A percentile compares a stretch with the other conserved stretches of the same genome.
Conservation (phyloP, 2,888 invertebrate species). For the Stratiomys singularior region DNA sequence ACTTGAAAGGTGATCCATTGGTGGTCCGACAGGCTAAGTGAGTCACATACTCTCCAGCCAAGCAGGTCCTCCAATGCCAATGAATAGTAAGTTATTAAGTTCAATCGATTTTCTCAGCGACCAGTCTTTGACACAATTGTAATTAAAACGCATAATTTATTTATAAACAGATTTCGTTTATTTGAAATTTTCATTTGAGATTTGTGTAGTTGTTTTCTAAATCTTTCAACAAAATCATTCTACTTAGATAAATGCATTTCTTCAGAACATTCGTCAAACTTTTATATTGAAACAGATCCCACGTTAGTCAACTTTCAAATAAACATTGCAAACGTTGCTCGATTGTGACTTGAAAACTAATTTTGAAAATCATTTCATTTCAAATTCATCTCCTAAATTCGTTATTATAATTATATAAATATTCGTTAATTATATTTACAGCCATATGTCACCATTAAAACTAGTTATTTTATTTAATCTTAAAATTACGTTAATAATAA, state of each 20-base stretch:
- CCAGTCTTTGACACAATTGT: too few species aligned
- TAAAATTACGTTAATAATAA: neutral
- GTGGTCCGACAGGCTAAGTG: too few species aligned
- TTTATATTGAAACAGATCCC: neutral
- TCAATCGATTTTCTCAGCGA: too few species aligned
- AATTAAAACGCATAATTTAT: too few species aligned
- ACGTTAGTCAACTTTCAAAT: neutral
- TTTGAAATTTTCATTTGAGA: too few species aligned
- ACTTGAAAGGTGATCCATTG: too few species aligned
- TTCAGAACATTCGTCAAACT: neutral
- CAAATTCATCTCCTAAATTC: slow-evolving; percentile 31
- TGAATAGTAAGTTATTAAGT: too few species aligned
- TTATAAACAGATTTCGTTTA: too few species aligned
- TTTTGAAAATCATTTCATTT: neutral
- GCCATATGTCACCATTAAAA: slow-evolving; percentile 34
- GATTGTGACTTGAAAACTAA: neutral
- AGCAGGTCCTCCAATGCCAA: too few species aligned
- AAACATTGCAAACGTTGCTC: neutral
- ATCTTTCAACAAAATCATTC: slow-evolving; percentile 18
- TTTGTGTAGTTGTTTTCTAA: neutral
- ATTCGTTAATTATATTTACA: slow-evolving; percentile 45
- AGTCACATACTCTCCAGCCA: too few species aligned
- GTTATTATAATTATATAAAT: slow-evolving; percentile 20
- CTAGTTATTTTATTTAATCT: neutral
- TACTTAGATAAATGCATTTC: neutral